Percentiles rank a stretch among this genome's conserved stretches.
Evolutionary conservation across 1,140 invertebrate species (phyloP).

Genomic region (Nomia melanderi): DNA sequence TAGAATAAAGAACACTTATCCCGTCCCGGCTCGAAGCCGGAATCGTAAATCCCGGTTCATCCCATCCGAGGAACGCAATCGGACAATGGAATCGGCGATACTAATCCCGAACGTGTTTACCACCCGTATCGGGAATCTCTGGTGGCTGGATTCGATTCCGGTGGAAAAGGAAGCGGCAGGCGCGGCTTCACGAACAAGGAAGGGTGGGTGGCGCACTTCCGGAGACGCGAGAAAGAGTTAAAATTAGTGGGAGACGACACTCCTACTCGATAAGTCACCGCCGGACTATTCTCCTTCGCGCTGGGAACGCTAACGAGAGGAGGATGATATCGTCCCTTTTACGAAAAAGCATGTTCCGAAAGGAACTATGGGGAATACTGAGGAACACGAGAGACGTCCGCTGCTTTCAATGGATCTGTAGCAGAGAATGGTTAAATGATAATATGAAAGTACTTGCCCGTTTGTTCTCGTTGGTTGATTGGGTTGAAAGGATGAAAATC

Average conservation of each 20-base stretch:
- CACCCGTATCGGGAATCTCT: constrained; percentile 43
- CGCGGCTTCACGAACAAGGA: neutral
- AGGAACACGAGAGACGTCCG: too few relatives aligned
- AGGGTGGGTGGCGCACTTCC: constrained; percentile 11
- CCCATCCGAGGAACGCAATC: constrained; percentile 21
- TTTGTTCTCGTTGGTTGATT: too few relatives aligned
- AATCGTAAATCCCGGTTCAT: constrained; percentile 48
- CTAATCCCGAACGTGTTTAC: constrained; percentile 46
- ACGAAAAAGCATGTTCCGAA: neutral
- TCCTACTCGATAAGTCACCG: constrained; percentile 51
- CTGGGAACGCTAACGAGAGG: constrained; percentile 27
- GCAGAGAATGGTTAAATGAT: too few relatives aligned
- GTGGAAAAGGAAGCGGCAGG: constrained; percentile 4
- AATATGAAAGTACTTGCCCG: too few relatives aligned
- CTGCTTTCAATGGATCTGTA: too few relatives aligned
- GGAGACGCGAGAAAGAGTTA: neutral
- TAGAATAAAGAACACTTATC: constrained; percentile 37
- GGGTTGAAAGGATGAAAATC: too few relatives aligned
- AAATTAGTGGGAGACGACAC: constrained; percentile 47
- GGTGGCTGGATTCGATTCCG: constrained; percentile 25
- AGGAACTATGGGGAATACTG: too few relatives aligned
- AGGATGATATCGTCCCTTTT: neutral
- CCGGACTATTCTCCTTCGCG: constrained; percentile 32
- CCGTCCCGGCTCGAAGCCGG: constrained; percentile 6
- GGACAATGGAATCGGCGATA: constrained; percentile 45